Conservation (phyloP, 2,888 invertebrate species). For the Drosophila macrospina region DNA sequence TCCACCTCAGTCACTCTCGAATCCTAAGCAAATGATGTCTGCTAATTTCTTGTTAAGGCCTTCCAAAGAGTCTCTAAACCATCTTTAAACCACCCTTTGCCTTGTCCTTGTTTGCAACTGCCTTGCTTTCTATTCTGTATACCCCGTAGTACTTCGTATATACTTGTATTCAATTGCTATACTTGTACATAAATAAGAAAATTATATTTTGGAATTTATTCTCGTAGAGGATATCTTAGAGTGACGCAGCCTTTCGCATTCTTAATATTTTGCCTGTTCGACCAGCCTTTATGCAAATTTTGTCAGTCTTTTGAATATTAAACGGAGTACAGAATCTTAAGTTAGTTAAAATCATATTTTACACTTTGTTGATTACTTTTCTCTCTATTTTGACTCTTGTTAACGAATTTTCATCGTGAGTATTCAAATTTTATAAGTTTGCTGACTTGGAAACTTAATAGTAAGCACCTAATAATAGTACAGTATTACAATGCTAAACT, state of each 20-base stretch:
- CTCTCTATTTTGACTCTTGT: neutral
- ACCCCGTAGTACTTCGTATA: constrained; percentile 12
- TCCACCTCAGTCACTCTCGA: neutral
- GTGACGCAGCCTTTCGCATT: constrained; percentile 6
- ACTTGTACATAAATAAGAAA: neutral
- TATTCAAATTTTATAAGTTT: neutral
- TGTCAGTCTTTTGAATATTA: constrained; percentile 6
- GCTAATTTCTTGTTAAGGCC: constrained; percentile 41
- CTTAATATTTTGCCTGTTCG: constrained; percentile 29
- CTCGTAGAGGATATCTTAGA: neutral
- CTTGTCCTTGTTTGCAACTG: constrained; percentile 2
- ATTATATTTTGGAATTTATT: neutral
- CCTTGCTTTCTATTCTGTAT: constrained; percentile 10
- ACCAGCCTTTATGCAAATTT: constrained; percentile 43
- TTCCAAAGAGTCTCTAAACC: constrained; percentile 9
- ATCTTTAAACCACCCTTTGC: neutral
- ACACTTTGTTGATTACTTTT: too few species aligned
- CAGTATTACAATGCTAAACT: too few species aligned
- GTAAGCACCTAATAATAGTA: too few species aligned
- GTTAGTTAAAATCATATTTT: neutral
- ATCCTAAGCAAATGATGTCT: constrained; percentile 44
- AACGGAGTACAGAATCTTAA: neutral
- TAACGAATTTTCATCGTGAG: neutral
- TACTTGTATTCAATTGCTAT: constrained; percentile 12
- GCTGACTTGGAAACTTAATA: too few species aligned